A percentile compares a stretch with the other conserved stretches of the same genome.
Conservation (phyloP, 35 echinoderm and acorn worm species). For the Acanthaster planci region DNA sequence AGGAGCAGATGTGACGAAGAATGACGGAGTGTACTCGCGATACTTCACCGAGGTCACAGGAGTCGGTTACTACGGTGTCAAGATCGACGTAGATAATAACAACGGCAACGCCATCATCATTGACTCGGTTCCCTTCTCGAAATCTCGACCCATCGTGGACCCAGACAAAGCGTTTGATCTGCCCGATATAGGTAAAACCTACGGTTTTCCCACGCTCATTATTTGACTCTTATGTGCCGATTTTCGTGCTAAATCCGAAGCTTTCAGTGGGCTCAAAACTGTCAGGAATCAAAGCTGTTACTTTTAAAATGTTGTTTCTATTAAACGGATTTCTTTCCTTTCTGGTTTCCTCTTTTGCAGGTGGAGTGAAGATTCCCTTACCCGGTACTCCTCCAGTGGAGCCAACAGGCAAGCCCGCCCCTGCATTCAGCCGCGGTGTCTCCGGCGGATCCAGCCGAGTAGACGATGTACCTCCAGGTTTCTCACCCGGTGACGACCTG, state of each 20-base stretch:
- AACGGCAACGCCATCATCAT: constrained; percentile 41
- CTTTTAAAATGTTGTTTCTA: constrained; percentile 36
- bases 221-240: neutral
- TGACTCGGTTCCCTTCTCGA: constrained; percentile 1
- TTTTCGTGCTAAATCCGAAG: neutral
- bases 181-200: constrained; percentile 48
- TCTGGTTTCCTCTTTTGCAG: neutral
- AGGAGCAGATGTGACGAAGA: constrained; percentile 63
- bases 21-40: constrained; percentile 73
- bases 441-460: constrained; percentile 66
- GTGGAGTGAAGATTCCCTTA: neutral
- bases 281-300: neutral
- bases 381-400: neutral
- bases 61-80: constrained; percentile 55
- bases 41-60: constrained; percentile 48
- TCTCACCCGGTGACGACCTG: constrained; percentile 31
- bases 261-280: neutral
- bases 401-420: constrained; percentile 29
- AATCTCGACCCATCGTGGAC: constrained; percentile 12
- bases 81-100: constrained; percentile 53
- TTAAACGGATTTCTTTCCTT: neutral
- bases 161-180: constrained; percentile 5
- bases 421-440: neutral
- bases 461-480: neutral
- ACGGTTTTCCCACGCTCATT: neutral